Evolutionary conservation across 2,888 invertebrate genomes (phyloP).

Genomic region (Monochamus alternatus): DNA sequence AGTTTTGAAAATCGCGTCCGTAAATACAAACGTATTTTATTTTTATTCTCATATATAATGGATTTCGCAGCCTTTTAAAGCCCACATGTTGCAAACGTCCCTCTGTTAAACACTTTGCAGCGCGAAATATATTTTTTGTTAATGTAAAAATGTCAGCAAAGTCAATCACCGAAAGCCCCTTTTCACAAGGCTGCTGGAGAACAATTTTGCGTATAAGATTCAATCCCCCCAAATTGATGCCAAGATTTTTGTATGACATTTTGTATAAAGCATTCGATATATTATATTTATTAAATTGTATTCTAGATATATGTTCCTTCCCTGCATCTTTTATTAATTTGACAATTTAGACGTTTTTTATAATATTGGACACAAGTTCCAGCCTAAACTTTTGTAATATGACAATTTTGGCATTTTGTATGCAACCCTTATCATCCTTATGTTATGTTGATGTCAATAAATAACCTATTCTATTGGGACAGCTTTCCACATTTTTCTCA

Average conservation of each 20-base stretch:
- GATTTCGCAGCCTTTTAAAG: neutral
- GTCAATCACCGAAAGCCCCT: slow-evolving; percentile 23
- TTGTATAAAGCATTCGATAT: slow-evolving; percentile 22
- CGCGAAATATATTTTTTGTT: slow-evolving; percentile 23
- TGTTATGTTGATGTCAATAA: slow-evolving; percentile 31
- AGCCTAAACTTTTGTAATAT: slow-evolving; percentile 22
- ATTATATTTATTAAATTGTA: slow-evolving; percentile 22
- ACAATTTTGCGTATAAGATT: slow-evolving; percentile 28
- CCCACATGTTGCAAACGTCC: neutral
- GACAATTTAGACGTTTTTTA: slow-evolving; percentile 19
- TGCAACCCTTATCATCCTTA: slow-evolving; percentile 31
- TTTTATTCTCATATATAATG: neutral
- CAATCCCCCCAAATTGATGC: slow-evolving; percentile 22
- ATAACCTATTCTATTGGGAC: slow-evolving; percentile 28
- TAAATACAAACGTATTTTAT: neutral
- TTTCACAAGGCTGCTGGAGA: slow-evolving; percentile 15
- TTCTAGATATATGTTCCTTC: slow-evolving; percentile 11
- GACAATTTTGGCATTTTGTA: slow-evolving; percentile 26
- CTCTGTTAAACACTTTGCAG: neutral
- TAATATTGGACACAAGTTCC: slow-evolving; percentile 17
- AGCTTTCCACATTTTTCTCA: slow-evolving; percentile 28
- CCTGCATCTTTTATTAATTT: neutral
- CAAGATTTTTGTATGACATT: slow-evolving; percentile 3
- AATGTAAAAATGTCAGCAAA: slow-evolving; percentile 29
- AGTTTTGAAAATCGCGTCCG: neutral